Conservation (phyloP, 2,888 invertebrate species). For the Sabatieria punctata region DNA sequence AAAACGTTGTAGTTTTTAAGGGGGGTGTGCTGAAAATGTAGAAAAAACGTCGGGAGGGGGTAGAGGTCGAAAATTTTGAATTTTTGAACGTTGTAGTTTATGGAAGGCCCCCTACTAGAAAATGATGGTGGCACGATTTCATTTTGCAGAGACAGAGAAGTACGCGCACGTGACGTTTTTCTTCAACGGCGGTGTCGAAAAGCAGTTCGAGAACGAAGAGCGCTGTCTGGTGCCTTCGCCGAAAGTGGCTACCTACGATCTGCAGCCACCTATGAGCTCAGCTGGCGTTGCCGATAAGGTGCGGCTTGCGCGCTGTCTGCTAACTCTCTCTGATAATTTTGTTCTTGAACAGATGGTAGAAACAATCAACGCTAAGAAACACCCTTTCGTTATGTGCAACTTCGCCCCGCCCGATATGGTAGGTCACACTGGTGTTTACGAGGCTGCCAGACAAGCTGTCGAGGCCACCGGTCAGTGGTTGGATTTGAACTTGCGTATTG, state of each 20-base stretch:
- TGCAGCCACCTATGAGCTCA: constrained; percentile 35
- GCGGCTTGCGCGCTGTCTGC: background rate
- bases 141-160: constrained; percentile 36
- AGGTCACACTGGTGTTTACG: constrained; percentile 36
- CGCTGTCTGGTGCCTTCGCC: constrained; percentile 36
- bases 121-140: too few species aligned
- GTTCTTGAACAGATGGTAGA: constrained; percentile 31
- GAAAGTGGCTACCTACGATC: constrained; percentile 36
- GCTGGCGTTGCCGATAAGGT: constrained; percentile 33
- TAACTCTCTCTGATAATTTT: too few species aligned
- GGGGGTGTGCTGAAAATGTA: too few species aligned
- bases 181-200: constrained; percentile 37
- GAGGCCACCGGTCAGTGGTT: constrained; percentile 29
- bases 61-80: too few species aligned
- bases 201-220: constrained; percentile 33
- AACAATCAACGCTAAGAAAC: constrained; percentile 27
- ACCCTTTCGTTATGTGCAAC: constrained; percentile 38
- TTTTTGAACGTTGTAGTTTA: too few species aligned
- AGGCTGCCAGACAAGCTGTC: constrained; percentile 30
- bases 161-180: constrained; percentile 40
- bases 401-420: constrained; percentile 40
- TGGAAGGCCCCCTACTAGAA: too few species aligned
- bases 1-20: too few species aligned
- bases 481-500: too few species aligned
- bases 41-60: too few species aligned